Evolutionary conservation across 2,113 vertebrate genomes (phyloP).

Genomic region (Grammomys dolichurus): DNA sequence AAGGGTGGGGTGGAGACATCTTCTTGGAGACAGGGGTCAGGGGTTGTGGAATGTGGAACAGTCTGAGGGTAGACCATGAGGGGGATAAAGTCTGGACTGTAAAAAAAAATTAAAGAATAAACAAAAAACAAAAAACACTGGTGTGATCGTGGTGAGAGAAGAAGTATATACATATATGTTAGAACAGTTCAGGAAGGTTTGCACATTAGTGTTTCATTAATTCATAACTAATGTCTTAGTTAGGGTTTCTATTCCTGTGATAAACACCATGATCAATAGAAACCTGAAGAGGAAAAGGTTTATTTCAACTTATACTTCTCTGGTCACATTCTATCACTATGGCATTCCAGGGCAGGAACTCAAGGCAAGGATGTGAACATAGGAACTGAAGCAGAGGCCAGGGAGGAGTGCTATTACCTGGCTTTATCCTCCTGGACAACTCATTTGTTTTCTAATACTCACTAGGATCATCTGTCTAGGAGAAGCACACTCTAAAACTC

Average conservation of each 20-base stretch:
- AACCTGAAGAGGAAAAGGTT: background rate
- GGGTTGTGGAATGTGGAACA: no score
- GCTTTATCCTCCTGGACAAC: background rate
- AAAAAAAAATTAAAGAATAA: no score
- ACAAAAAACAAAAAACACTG: background rate
- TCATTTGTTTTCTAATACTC: background rate
- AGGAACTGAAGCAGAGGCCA: background rate
- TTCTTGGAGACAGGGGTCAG: no score
- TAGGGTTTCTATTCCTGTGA: background rate
- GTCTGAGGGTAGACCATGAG: no score
- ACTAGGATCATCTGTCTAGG: background rate
- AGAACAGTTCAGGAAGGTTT: background rate
- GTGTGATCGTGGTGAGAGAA: background rate
- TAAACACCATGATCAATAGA: background rate
- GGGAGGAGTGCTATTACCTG: background rate
- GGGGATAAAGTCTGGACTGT: no score
- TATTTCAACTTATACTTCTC: background rate
- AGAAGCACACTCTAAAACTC: background rate
- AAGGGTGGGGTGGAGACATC: no score
- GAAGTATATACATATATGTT: background rate
- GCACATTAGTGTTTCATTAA: background rate
- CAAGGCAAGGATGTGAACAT: background rate
- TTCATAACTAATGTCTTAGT: background rate
- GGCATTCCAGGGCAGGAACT: background rate
- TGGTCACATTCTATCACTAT: background rate